These are phyloP conservation scores for Bos taurus DNA, from an alignment of 2,113 vertebrate species.

Conservation along the genomic window DNA sequence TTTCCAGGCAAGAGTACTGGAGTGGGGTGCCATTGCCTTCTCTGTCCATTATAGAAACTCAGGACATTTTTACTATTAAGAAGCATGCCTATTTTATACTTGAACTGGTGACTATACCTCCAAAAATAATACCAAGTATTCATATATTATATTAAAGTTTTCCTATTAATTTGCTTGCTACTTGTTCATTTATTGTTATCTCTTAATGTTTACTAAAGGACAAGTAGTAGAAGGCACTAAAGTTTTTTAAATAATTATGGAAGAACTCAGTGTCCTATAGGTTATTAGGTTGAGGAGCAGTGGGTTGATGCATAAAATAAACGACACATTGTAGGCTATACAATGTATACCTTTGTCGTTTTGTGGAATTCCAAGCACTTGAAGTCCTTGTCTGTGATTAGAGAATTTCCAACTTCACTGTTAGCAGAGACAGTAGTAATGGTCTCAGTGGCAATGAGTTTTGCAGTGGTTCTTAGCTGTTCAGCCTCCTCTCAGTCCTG, in stretches of 20 bases:
- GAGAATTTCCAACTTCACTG: neutral
- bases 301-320: neutral
- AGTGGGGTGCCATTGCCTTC: too few species aligned
- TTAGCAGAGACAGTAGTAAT: neutral
- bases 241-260: neutral
- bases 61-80: neutral
- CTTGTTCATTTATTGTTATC: neutral
- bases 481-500: neutral
- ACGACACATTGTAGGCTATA: neutral
- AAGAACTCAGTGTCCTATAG: neutral
- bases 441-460: neutral
- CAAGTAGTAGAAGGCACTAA: neutral
- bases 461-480: neutral
- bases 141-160: neutral
- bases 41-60: neutral
- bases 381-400: neutral
- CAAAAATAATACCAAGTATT: slow-evolving; percentile 17
- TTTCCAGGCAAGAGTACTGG: too few species aligned
- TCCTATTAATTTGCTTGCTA: neutral
- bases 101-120: neutral
- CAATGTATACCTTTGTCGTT: neutral
- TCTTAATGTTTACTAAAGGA: neutral
- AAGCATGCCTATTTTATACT: slow-evolving; percentile 15
- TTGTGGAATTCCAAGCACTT: neutral
- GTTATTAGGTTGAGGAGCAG: neutral